Conservation (phyloP, 1,140 invertebrate species). For the Batillaria attramentaria region DNA sequence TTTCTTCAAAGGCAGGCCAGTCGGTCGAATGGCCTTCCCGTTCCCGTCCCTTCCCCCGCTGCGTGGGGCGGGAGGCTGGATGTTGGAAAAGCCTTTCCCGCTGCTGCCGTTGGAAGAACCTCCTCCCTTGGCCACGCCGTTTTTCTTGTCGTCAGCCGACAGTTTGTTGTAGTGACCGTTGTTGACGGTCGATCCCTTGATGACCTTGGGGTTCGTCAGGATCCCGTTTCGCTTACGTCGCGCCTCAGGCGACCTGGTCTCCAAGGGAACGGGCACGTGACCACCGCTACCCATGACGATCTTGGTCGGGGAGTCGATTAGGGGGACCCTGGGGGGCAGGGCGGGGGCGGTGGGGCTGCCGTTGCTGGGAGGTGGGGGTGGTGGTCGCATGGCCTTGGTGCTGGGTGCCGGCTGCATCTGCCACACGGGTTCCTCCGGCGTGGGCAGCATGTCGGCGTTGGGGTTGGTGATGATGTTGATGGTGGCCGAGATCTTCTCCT, state of each 20-base stretch:
- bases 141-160: conserved; percentile 41
- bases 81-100: conserved; percentile 12
- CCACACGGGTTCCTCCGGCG: conserved; percentile 64
- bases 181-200: conserved; percentile 46
- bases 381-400: conserved; percentile 15
- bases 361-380: conserved; percentile 56
- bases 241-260: conserved; percentile 69
- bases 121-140: conserved; percentile 16
- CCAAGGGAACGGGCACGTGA: background rate
- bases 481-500: conserved; percentile 57
- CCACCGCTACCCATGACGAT: conserved; percentile 61
- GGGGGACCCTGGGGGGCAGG: conserved; percentile 50
- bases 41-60: conserved; percentile 49
- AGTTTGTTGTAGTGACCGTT: conserved; percentile 74
- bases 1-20: conserved; percentile 83
- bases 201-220: conserved; percentile 91
- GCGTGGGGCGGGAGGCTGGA: background rate
- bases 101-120: conserved; percentile 45
- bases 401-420: conserved; percentile 58
- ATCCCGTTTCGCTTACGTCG: conserved; percentile 84
- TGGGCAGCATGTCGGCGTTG: conserved; percentile 62
- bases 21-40: conserved; percentile 75
- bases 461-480: conserved; percentile 69
- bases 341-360: conserved; percentile 20
- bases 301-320: conserved; percentile 50